These are phyloP conservation scores for Embiotoca jacksoni DNA, from an alignment of 2,113 vertebrate genomes.

Conservation along the genomic window DNA sequence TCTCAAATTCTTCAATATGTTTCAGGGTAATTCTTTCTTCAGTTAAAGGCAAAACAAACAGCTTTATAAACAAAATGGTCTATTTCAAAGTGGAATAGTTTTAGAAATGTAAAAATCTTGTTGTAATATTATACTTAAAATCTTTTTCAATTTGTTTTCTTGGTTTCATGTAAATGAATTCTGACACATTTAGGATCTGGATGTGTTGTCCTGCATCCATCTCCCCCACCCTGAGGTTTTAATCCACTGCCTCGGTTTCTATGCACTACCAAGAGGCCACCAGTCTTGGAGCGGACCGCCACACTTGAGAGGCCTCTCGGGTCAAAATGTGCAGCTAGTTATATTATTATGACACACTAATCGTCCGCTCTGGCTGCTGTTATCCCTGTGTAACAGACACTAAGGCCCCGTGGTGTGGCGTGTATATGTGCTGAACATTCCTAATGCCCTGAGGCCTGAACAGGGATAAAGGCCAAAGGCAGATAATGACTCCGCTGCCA, in stretches of 20 bases:
- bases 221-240: background rate
- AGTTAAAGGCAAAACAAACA: no score
- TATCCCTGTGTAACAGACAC: constrained; percentile 32
- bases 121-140: no score
- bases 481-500: constrained; percentile 46
- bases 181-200: background rate
- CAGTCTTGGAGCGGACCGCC: background rate
- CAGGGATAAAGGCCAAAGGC: constrained; percentile 52
- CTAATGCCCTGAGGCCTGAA: constrained; percentile 41
- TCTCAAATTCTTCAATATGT: no score
- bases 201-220: background rate
- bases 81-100: no score
- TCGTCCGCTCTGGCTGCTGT: constrained; percentile 9
- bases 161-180: no score
- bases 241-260: background rate
- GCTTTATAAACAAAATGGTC: no score
- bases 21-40: no score
- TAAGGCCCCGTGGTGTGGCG: background rate
- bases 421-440: constrained; percentile 8
- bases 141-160: no score
- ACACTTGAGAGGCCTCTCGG: background rate
- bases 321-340: constrained; percentile 34
- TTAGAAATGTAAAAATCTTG: no score
- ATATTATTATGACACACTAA: constrained; percentile 31
- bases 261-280: background rate